These are phyloP conservation scores for Stegostoma tigrinum DNA, from an alignment of 2,113 vertebrate species.

Conservation along the genomic window DNA sequence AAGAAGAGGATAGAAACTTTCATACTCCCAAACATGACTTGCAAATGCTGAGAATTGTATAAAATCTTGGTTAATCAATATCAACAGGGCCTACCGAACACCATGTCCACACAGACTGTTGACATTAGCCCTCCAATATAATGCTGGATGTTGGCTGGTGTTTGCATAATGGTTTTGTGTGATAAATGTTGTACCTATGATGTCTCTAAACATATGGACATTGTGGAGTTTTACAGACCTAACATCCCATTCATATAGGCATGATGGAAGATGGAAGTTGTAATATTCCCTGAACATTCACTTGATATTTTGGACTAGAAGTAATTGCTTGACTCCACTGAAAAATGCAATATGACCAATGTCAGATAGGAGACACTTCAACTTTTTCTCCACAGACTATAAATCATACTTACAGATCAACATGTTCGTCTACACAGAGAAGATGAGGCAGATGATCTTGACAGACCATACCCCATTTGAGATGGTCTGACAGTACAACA, in stretches of 20 bases:
- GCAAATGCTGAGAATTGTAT: background rate
- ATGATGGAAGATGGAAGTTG: background rate
- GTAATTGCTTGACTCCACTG: conserved; percentile 22
- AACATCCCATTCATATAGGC: background rate
- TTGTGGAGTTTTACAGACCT: background rate
- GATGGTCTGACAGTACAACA: conserved; percentile 17
- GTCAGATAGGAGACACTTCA: conserved; percentile 12
- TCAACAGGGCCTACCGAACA: background rate
- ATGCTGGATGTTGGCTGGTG: background rate
- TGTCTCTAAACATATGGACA: background rate
- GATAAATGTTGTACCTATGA: background rate
- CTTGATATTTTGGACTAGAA: background rate
- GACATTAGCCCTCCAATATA: background rate
- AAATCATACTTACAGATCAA: conserved; percentile 13
- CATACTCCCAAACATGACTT: background rate
- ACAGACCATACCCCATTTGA: conserved; percentile 26
- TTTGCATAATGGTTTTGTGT: background rate
- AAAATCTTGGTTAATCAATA: background rate
- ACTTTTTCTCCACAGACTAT: background rate
- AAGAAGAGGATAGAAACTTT: background rate
- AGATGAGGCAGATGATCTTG: conserved; percentile 34
- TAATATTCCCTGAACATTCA: background rate
- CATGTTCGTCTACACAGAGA: background rate
- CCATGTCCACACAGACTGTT: background rate
- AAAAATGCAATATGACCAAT: background rate